Conservation (phyloP, 2,888 invertebrate species). For the Scaeva pyrastri region DNA sequence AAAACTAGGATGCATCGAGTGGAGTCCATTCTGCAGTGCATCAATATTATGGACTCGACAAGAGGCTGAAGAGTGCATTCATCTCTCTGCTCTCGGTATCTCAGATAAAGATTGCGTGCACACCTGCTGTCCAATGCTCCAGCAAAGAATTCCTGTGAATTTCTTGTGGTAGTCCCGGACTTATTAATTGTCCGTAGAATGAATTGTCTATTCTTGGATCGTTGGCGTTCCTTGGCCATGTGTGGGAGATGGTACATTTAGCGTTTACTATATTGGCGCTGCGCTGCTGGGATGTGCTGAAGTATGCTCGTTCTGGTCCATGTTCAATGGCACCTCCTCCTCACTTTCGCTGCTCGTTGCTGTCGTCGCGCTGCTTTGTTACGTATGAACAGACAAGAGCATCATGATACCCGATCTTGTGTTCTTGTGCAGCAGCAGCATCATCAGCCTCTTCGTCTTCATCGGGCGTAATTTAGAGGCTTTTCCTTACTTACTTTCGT, state of each 20-base stretch:
- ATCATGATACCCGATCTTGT: constrained; percentile 62
- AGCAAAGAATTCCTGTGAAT: constrained; percentile 52
- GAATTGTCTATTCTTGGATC: constrained; percentile 64
- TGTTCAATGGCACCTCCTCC: constrained; percentile 73
- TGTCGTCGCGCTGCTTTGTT: constrained; percentile 30
- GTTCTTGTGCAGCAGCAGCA: constrained; percentile 53
- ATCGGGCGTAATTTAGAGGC: constrained; percentile 60
- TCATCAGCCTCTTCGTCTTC: constrained; percentile 54
- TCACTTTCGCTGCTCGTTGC: constrained; percentile 67
- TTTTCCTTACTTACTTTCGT: constrained; percentile 41
- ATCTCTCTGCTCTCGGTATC: constrained; percentile 37
- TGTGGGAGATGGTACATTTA: constrained; percentile 64
- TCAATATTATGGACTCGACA: constrained; percentile 23
- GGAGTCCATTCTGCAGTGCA: constrained; percentile 38
- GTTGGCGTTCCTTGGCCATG: background rate
- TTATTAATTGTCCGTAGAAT: constrained; percentile 58
- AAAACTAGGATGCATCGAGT: constrained; percentile 52
- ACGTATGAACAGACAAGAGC: constrained; percentile 40
- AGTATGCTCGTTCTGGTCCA: constrained; percentile 60
- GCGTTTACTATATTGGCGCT: constrained; percentile 62
- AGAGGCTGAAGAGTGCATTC: constrained; percentile 39
- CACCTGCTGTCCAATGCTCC: constrained; percentile 62
- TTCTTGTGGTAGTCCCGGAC: constrained; percentile 37
- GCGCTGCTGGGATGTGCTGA: constrained; percentile 47
- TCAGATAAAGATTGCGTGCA: constrained; percentile 72